Evolutionary conservation across 2,797 vertebrate species (phyloP).

Genomic region (Danio choprae): DNA sequence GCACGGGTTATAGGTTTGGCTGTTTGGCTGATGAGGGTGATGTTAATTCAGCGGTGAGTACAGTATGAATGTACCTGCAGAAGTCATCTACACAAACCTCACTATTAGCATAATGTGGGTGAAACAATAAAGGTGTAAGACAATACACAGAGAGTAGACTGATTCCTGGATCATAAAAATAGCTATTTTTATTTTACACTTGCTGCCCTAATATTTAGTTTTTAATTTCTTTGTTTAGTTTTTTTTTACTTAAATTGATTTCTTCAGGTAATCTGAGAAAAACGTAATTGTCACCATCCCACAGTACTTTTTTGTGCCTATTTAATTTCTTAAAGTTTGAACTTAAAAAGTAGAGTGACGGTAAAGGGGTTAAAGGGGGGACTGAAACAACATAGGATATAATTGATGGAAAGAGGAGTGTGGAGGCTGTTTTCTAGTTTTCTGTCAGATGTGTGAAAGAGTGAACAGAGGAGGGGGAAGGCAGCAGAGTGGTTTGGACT

Average conservation of each 20-base stretch:
- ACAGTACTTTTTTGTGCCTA: too few species aligned
- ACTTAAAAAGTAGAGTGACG: background rate
- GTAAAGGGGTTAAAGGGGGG: background rate
- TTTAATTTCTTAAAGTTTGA: too few species aligned
- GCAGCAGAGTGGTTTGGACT: conserved; percentile 69
- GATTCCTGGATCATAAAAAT: conserved; percentile 30
- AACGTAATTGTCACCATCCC: too few species aligned
- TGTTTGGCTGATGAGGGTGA: conserved; percentile 49
- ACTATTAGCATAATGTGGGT: conserved; percentile 65
- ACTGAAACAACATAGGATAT: conserved; percentile 35
- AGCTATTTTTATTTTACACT: background rate
- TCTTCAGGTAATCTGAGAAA: too few species aligned
- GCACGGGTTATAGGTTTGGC: conserved; percentile 42
- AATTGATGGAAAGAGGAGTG: conserved; percentile 64
- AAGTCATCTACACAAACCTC: conserved; percentile 63
- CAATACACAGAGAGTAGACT: background rate
- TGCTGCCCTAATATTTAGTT: background rate
- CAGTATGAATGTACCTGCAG: conserved; percentile 59
- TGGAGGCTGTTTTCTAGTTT: conserved; percentile 72
- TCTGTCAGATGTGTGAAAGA: conserved; percentile 70
- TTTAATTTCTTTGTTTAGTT: background rate
- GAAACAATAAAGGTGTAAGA: conserved; percentile 48
- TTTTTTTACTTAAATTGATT: too few species aligned
- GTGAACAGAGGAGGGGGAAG: conserved; percentile 79
- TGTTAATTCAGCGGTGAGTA: conserved; percentile 69